Conservation (phyloP, 2,113 vertebrate genomes). For the Hydropotes inermis region DNA sequence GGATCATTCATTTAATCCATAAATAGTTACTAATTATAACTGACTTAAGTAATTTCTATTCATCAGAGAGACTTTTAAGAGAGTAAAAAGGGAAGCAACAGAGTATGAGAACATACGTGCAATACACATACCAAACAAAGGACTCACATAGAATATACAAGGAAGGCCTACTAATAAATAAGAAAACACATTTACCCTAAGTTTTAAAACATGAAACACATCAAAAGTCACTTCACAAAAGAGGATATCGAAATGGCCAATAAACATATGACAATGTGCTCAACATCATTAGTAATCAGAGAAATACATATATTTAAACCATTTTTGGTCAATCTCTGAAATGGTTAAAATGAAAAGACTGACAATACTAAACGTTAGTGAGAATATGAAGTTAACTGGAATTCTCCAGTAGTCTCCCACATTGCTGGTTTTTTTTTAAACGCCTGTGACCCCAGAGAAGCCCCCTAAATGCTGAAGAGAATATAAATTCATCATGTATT, state of each 20-base stretch:
- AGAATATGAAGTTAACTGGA: background rate
- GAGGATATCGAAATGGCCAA: background rate
- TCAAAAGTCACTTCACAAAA: background rate
- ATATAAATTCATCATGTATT: background rate
- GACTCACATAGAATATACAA: background rate
- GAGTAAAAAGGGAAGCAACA: background rate
- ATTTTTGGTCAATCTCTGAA: background rate
- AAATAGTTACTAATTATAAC: background rate
- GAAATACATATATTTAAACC: background rate
- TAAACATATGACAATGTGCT: background rate
- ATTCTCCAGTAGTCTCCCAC: background rate
- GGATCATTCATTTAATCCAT: background rate
- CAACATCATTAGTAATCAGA: background rate
- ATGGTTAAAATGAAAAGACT: background rate
- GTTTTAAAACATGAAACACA: background rate
- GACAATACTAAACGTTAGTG: background rate
- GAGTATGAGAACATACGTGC: background rate
- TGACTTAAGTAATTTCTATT: background rate
- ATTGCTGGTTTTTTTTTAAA: background rate
- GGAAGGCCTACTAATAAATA: background rate
- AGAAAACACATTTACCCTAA: background rate
- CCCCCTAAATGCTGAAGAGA: background rate
- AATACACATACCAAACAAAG: background rate
- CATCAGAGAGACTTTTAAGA: background rate
- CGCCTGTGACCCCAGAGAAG: background rate